Conservation (phyloP, 2,113 vertebrate genomes). For the Eudyptes chrysolophus region DNA sequence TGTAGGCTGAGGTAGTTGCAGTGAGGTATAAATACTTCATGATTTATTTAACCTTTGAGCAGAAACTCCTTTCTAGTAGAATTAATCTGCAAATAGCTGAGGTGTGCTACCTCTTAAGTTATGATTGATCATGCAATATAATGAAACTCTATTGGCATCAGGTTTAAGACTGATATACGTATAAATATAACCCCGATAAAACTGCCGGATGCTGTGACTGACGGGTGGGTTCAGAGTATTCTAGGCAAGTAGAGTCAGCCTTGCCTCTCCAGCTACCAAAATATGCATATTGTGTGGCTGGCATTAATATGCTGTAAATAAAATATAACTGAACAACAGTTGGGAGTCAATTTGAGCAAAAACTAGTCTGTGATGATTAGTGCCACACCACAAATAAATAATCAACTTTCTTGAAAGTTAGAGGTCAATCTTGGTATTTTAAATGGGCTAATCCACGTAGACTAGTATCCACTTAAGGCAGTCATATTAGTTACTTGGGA, state of each 20-base stretch:
- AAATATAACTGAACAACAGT: background rate
- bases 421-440: background rate
- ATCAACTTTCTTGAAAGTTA: background rate
- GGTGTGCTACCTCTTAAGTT: background rate
- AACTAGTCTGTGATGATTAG: background rate
- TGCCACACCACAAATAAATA: background rate
- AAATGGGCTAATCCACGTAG: background rate
- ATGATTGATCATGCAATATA: slow-evolving; percentile 28
- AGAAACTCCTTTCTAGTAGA: slow-evolving; percentile 11
- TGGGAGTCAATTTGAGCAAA: background rate
- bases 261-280: background rate
- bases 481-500: background rate
- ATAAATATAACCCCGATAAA: background rate
- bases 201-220: background rate
- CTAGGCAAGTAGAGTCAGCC: background rate
- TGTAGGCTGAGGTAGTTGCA: background rate
- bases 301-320: background rate
- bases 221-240: background rate
- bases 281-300: background rate
- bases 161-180: background rate
- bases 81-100: slow-evolving; percentile 35
- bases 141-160: background rate
- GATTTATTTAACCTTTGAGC: slow-evolving; percentile 52
- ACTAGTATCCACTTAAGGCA: background rate
- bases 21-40: slow-evolving; percentile 2